A percentile compares a stretch with the other conserved stretches of the same genome.
Evolutionary conservation across 1,140 invertebrate species (phyloP).

Genomic region (Atopsyche davidsoni): DNA sequence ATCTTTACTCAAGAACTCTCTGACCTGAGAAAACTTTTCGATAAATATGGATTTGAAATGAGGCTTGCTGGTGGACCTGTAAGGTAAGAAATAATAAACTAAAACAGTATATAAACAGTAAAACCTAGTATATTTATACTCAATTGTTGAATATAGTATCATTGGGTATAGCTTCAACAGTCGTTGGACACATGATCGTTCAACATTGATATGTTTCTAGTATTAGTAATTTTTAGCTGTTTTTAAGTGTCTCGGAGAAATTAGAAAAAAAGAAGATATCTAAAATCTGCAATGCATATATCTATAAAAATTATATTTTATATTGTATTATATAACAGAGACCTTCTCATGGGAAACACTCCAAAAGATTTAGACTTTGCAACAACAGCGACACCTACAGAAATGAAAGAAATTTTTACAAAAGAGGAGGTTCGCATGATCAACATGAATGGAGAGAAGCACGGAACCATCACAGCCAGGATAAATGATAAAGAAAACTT

Average conservation of each 20-base stretch:
- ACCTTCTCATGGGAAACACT: conserved; percentile 79
- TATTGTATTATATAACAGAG: too few species aligned
- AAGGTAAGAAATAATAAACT: conserved; percentile 42
- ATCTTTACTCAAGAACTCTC: conserved; percentile 79
- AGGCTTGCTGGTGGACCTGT: conserved; percentile 94
- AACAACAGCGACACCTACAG: conserved; percentile 88
- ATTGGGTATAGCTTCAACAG: too few species aligned
- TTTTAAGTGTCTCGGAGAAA: too few species aligned
- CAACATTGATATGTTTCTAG: too few species aligned
- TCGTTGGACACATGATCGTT: too few species aligned
- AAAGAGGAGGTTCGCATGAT: conserved; percentile 85
- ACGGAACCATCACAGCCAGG: conserved; percentile 96
- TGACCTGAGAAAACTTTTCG: conserved; percentile 65
- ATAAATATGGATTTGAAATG: conserved; percentile 78
- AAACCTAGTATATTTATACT: too few species aligned
- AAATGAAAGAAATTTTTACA: conserved; percentile 95
- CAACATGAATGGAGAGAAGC: conserved; percentile 90
- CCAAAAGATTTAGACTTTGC: conserved; percentile 98
- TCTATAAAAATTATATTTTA: too few species aligned
- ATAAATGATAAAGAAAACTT: conserved; percentile 94
- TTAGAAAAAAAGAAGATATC: too few species aligned
- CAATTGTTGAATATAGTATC: too few species aligned
- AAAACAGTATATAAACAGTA: too few species aligned
- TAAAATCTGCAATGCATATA: too few species aligned
- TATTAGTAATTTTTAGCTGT: too few species aligned